A percentile compares a stretch with the other conserved stretches of the same genome.
These are phyloP conservation scores for Hipparchia semele DNA, from an alignment of 2,888 invertebrate species.

Conservation along the genomic window DNA sequence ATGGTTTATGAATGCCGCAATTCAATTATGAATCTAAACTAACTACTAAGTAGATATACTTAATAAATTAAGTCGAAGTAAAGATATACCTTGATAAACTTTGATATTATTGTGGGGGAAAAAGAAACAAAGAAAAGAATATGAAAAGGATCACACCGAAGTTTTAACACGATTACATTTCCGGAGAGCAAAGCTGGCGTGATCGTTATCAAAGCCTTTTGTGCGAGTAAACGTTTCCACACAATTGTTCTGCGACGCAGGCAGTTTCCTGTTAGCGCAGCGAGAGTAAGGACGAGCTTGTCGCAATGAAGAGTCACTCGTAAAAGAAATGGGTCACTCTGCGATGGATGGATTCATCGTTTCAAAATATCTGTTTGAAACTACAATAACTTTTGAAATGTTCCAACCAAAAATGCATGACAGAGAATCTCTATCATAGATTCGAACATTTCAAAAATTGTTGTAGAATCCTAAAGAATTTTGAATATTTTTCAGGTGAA, in stretches of 20 bases:
- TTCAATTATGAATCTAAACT: neutral
- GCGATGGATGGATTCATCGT: neutral
- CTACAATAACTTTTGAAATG: too few species aligned
- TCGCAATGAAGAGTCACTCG: constrained; percentile 10
- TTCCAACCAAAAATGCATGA: too few species aligned
- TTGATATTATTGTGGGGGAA: neutral
- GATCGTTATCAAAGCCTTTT: constrained; percentile 35
- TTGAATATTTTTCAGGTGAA: too few species aligned
- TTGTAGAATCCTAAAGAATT: neutral
- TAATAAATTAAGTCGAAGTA: neutral
- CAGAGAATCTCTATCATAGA: neutral
- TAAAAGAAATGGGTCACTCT: constrained; percentile 24
- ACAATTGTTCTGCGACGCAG: constrained; percentile 23
- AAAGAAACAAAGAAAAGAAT: constrained; percentile 16
- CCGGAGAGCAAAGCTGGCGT: constrained; percentile 27
- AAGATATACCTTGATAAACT: too few species aligned
- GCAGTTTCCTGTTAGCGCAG: constrained; percentile 25
- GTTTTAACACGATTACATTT: constrained; percentile 19
- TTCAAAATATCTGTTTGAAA: neutral
- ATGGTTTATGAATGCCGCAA: neutral
- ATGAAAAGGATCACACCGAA: constrained; percentile 17
- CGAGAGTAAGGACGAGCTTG: constrained; percentile 12
- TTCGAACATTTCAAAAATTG: neutral
- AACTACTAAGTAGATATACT: neutral
- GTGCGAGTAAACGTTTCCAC: constrained; percentile 28